phyloP scores from a whole-genome alignment of 2,113 vertebrate genomes.

The Nerophis ophidion region DNA sequence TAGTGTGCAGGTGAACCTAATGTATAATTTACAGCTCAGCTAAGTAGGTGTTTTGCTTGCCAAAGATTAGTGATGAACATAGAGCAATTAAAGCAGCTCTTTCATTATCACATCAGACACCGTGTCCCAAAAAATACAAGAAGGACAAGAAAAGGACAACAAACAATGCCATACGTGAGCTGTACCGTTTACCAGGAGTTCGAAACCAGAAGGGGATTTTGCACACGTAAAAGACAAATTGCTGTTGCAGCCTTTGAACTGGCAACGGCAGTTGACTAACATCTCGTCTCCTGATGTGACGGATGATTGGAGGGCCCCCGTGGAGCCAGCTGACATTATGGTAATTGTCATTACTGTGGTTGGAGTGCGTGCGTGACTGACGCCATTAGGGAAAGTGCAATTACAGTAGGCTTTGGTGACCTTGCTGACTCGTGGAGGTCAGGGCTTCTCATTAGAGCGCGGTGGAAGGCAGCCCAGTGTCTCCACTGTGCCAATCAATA shows the following conservation, averaged over 20 bases:
- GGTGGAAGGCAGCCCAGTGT: slow-evolving; percentile 78
- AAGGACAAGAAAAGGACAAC: not conserved
- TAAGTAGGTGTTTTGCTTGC: not conserved
- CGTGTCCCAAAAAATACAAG: not conserved
- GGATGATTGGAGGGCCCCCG: slow-evolving; percentile 63
- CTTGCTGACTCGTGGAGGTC: slow-evolving; percentile 80
- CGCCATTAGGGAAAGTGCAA: slow-evolving; percentile 80
- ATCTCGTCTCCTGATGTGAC: slow-evolving; percentile 46
- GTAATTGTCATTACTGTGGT: slow-evolving; percentile 77
- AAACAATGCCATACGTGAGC: not conserved
- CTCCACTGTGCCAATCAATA: slow-evolving; percentile 81
- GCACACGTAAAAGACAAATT: slow-evolving; percentile 31
- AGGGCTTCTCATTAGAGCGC: slow-evolving; percentile 79
- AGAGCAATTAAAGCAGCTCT: not conserved
- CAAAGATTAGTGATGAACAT: slow-evolving; percentile 1
- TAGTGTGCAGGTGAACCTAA: slow-evolving; percentile 1
- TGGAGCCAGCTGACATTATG: slow-evolving; percentile 70
- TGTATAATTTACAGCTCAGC: not conserved
- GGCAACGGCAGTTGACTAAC: slow-evolving; percentile 41
- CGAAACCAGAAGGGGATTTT: slow-evolving; percentile 6
- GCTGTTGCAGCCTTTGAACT: slow-evolving; percentile 42
- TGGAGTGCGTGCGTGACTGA: slow-evolving; percentile 74
- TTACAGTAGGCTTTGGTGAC: slow-evolving; percentile 78
- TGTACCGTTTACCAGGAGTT: not conserved
- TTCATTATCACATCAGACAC: not conserved